Percentiles rank a stretch among this genome's conserved stretches.
phyloP scores from a whole-genome alignment of 1,140 invertebrate species.

The Lordiphosa collinella region DNA sequence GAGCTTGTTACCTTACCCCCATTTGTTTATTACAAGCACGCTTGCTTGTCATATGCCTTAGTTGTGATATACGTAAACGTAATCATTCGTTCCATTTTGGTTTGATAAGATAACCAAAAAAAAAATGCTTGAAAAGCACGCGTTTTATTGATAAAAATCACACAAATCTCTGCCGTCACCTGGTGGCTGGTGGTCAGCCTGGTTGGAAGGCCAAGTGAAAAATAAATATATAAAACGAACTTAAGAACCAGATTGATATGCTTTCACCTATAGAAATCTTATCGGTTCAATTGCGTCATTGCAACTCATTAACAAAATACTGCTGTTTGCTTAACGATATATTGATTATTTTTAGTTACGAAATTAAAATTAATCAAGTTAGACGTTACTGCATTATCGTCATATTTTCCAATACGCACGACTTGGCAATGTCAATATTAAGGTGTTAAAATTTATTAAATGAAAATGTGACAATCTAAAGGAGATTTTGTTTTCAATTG shows the following conservation, averaged over 20 bases:
- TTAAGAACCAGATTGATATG: conserved; percentile 49
- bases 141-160: conserved; percentile 41
- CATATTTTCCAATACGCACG: background rate
- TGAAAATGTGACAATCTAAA: background rate
- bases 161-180: conserved; percentile 43
- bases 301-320: conserved; percentile 30
- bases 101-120: conserved; percentile 49
- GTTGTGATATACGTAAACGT: conserved; percentile 28
- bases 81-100: conserved; percentile 5
- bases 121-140: conserved; percentile 11
- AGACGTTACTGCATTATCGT: background rate
- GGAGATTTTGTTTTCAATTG: background rate
- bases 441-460: conserved; percentile 22
- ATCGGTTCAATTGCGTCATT: conserved; percentile 55
- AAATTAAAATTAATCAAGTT: conserved; percentile 1
- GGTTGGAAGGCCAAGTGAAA: conserved; percentile 10
- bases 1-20: background rate
- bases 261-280: conserved; percentile 32
- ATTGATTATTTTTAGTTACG: conserved; percentile 26
- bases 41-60: conserved; percentile 18
- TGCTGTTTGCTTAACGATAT: conserved; percentile 28
- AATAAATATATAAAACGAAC: conserved; percentile 3
- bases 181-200: conserved; percentile 35
- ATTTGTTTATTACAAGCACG: background rate
- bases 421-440: conserved; percentile 8